phyloP scores from a whole-genome alignment of 2,888 invertebrate genomes.

The Sisyra terminalis region DNA sequence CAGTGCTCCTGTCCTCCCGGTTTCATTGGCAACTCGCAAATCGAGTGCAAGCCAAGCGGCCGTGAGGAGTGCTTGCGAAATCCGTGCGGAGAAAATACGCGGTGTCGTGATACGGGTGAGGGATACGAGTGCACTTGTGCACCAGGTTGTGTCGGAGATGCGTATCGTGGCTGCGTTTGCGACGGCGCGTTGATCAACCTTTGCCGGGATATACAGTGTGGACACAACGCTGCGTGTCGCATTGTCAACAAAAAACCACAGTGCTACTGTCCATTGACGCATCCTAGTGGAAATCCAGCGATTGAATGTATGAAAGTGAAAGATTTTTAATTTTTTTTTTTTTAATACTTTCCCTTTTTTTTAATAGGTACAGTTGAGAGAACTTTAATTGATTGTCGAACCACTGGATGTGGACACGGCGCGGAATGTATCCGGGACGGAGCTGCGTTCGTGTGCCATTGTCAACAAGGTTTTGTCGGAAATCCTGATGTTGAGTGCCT shows the following conservation, averaged over 20 bases:
- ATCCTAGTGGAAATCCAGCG: conserved; percentile 70
- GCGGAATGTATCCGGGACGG: conserved; percentile 78
- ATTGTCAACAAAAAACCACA: conserved; percentile 50
- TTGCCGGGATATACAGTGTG: conserved; percentile 67
- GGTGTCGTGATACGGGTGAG: conserved; percentile 60
- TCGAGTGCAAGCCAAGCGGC: conserved; percentile 50
- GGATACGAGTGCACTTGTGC: conserved; percentile 70
- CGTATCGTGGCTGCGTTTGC: conserved; percentile 64
- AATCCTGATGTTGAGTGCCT: conserved; percentile 55
- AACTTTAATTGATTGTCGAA: conserved; percentile 59
- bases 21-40: conserved; percentile 50
- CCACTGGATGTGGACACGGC: conserved; percentile 67
- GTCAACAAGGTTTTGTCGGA: conserved; percentile 57
- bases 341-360: not conserved
- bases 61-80: conserved; percentile 60
- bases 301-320: conserved; percentile 55
- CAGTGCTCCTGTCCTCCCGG: conserved; percentile 64
- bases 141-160: conserved; percentile 66
- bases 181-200: conserved; percentile 46
- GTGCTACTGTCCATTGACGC: conserved; percentile 71
- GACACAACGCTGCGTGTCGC: conserved; percentile 66
- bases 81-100: conserved; percentile 72
- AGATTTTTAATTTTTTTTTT: not conserved
- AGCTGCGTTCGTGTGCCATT: conserved; percentile 67
- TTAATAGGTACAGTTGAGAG: conserved; percentile 39